These are phyloP conservation scores for Cercopithecus mitis DNA, from an alignment of 2,797 vertebrate species.

Conservation along the genomic window DNA sequence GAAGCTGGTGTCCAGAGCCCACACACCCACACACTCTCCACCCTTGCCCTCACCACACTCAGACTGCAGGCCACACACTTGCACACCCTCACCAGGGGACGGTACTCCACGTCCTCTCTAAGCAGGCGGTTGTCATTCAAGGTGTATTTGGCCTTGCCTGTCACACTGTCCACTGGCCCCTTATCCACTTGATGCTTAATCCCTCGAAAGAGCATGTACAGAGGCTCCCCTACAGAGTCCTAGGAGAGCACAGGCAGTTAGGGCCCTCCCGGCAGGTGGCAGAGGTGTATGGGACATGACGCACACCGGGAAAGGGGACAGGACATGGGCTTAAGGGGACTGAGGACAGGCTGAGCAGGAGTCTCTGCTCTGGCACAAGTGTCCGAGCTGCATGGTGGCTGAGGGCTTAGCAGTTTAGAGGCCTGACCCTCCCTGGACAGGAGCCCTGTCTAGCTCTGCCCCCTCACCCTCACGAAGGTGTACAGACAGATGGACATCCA, in stretches of 20 bases:
- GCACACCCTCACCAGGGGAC: constrained; percentile 35
- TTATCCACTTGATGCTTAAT: constrained; percentile 99
- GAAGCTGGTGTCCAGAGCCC: neutral
- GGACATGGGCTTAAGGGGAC: neutral
- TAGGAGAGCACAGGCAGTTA: constrained; percentile 76
- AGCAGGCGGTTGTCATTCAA: constrained; percentile 97
- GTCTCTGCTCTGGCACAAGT: neutral
- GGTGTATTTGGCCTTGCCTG: constrained; percentile 97
- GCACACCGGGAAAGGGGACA: no score
- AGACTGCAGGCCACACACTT: neutral
- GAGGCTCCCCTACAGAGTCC: constrained; percentile 96
- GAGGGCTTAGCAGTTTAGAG: rapidly evolving
- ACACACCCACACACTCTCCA: rapidly evolving
- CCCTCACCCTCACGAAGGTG: constrained; percentile 92
- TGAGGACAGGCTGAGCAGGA: neutral
- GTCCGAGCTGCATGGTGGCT: rapidly evolving
- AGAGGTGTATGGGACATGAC: neutral
- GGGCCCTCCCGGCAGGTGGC: neutral
- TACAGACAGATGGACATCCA: constrained; percentile 99
- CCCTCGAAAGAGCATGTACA: constrained; percentile 98
- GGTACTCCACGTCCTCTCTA: constrained; percentile 96
- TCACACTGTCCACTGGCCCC: constrained; percentile 96
- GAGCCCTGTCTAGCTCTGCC: neutral
- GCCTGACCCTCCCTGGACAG: neutral
- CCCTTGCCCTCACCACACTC: neutral